A percentile compares a stretch with the other conserved stretches of the same genome.
Conservation (phyloP, 2,797 vertebrate genomes). For the Anomalospiza imberbis region DNA sequence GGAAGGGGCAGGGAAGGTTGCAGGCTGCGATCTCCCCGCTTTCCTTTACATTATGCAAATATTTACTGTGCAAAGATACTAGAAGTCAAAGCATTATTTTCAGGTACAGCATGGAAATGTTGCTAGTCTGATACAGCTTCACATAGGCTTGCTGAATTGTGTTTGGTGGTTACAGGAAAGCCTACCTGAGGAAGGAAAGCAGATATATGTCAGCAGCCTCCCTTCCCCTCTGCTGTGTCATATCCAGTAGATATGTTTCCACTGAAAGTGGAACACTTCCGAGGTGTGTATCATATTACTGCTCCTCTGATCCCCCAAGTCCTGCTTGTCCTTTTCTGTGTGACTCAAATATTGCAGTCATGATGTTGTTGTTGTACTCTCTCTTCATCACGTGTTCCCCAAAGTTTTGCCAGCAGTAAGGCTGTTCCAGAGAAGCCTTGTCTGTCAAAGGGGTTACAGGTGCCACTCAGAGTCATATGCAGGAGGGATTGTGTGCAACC, state of each 20-base stretch:
- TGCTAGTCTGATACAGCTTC: background rate
- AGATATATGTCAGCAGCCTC: background rate
- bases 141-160: background rate
- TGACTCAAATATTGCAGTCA: background rate
- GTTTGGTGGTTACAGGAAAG: background rate
- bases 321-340: background rate
- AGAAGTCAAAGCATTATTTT: background rate
- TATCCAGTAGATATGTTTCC: too few relatives aligned
- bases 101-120: background rate
- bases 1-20: background rate
- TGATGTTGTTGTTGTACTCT: background rate
- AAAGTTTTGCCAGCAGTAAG: background rate
- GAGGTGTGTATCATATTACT: background rate
- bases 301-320: background rate
- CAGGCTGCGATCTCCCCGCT: background rate
- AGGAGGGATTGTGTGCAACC: background rate
- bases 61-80: background rate
- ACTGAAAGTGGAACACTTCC: background rate
- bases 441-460: background rate
- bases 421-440: background rate
- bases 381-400: background rate
- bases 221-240: background rate
- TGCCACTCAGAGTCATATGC: background rate
- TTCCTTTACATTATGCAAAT: background rate
- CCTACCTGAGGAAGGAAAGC: background rate